Percentiles rank a stretch among this genome's conserved stretches.
Conservation (phyloP, 2,113 vertebrate genomes). For the Pheucticus melanocephalus region DNA sequence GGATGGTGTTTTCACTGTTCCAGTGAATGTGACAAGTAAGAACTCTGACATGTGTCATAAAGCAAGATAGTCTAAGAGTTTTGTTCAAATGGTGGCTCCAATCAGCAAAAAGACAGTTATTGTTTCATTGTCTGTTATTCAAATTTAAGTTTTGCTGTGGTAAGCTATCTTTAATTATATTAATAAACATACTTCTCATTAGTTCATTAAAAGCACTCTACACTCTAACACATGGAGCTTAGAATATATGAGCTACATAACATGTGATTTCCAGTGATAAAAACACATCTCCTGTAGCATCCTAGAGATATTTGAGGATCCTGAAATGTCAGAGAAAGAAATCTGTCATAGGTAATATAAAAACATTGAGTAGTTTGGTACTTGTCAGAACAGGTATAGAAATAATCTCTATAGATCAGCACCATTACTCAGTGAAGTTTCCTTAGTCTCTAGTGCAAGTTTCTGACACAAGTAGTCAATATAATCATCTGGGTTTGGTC, state of each 20-base stretch:
- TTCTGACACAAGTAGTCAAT: neutral
- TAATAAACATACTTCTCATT: neutral
- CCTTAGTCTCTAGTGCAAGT: neutral
- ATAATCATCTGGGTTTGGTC: neutral
- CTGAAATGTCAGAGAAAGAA: conserved; percentile 5
- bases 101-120: neutral
- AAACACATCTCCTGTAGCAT: neutral
- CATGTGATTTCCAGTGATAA: neutral
- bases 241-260: neutral
- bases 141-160: neutral
- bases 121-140: neutral
- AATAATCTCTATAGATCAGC: neutral
- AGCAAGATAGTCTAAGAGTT: neutral
- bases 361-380: neutral
- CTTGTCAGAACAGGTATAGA: neutral
- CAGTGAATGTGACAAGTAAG: neutral
- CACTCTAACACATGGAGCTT: neutral
- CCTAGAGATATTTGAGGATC: neutral
- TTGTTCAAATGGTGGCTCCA: neutral
- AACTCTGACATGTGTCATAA: neutral
- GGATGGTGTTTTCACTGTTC: neutral
- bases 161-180: neutral
- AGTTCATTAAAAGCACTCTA: neutral
- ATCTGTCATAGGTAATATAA: neutral
- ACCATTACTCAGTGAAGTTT: neutral